These are phyloP conservation scores for Actinernus sp. DNA, from an alignment of 92 coral and sea anemone genomes.

Conservation along the genomic window DNA sequence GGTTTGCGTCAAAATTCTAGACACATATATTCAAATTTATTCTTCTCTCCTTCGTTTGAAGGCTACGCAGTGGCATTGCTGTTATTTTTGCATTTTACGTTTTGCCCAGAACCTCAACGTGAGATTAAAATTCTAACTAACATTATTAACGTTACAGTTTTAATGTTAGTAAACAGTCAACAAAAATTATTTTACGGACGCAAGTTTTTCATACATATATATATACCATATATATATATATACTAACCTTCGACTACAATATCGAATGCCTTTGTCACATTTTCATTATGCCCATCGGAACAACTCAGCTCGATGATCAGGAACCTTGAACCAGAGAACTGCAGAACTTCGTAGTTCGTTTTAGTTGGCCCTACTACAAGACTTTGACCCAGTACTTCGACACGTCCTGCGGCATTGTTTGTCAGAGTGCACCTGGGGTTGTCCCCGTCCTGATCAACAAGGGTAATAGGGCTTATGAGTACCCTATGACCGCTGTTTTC, in stretches of 20 bases:
- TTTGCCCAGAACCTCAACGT: too few species aligned
- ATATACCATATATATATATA: too few species aligned
- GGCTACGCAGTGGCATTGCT: too few species aligned
- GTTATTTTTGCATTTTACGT: too few species aligned
- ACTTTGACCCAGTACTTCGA: conserved; percentile 42
- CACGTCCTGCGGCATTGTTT: conserved; percentile 72
- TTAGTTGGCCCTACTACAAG: conserved; percentile 77
- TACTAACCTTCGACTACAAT: conserved; percentile 72
- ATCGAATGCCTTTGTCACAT: conserved; percentile 48
- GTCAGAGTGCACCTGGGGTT: conserved; percentile 64
- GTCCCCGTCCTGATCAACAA: conserved; percentile 82
- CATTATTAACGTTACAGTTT: too few species aligned
- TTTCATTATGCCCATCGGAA: conserved; percentile 72
- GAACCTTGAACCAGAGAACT: conserved; percentile 16
- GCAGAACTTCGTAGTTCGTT: conserved; percentile 71
- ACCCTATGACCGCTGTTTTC: conserved; percentile 74
- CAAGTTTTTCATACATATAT: too few species aligned
- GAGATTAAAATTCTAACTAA: too few species aligned
- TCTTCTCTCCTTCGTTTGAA: too few species aligned
- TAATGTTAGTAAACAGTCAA: too few species aligned
- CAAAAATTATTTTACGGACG: too few species aligned
- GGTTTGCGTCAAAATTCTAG: too few species aligned
- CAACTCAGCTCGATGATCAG: conserved; percentile 69
- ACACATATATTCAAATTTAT: too few species aligned
- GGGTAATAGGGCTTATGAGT: conserved; percentile 64